These are phyloP conservation scores for Triplophysa rosa DNA, from an alignment of 2,113 vertebrate genomes.

Conservation along the genomic window DNA sequence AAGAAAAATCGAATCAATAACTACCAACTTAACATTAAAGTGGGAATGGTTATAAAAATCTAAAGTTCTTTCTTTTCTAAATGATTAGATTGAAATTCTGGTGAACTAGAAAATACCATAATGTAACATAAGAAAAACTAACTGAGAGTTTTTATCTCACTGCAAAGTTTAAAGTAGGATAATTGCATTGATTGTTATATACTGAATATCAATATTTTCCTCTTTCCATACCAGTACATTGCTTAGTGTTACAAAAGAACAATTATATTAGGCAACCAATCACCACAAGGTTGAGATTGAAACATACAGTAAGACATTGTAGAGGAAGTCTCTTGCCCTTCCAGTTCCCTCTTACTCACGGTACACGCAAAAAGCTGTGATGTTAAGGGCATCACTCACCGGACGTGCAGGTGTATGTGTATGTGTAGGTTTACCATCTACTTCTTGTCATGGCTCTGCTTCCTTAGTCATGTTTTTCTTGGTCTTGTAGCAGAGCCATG, in stretches of 20 bases:
- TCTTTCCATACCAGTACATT: conserved; percentile 35
- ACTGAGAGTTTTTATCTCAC: too few species aligned
- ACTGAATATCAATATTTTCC: background rate
- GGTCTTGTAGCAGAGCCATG: too few species aligned
- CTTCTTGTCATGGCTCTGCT: too few species aligned
- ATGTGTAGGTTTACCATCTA: too few species aligned
- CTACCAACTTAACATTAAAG: background rate
- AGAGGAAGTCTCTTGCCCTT: conserved; percentile 25
- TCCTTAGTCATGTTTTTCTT: too few species aligned
- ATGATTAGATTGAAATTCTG: background rate
- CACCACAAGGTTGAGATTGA: background rate
- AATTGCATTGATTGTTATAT: background rate
- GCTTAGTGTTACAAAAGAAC: conserved; percentile 10
- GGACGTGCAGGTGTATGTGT: too few species aligned
- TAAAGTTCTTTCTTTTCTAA: background rate
- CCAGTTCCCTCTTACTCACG: conserved; percentile 28
- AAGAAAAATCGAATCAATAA: background rate
- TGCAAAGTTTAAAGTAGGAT: background rate
- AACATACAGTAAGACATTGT: conserved; percentile 18
- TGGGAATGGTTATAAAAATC: background rate
- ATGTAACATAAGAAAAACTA: background rate
- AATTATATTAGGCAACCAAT: background rate
- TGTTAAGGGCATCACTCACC: background rate
- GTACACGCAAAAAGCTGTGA: conserved; percentile 26
- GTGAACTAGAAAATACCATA: background rate